Conservation (phyloP, 1,140 invertebrate genomes). For the Macrotrachela quadricornifera region DNA sequence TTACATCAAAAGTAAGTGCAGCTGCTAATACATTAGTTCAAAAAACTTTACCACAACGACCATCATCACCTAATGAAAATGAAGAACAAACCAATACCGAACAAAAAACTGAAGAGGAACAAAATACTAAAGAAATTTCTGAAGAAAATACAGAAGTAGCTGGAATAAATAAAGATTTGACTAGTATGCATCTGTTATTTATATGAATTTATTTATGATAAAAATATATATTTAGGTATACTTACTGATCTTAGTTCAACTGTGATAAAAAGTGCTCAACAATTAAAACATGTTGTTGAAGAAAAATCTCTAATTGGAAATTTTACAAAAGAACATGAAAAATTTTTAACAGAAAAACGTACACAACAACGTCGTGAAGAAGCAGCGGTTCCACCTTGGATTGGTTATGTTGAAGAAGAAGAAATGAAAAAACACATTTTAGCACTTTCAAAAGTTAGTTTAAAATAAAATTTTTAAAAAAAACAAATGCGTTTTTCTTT, state of each 20-base stretch:
- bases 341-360: slow-evolving; percentile 66
- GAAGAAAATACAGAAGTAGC: too few species aligned
- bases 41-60: too few species aligned
- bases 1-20: too few species aligned
- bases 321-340: slow-evolving; percentile 84
- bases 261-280: slow-evolving; percentile 46
- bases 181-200: too few species aligned
- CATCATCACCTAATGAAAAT: too few species aligned
- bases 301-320: slow-evolving; percentile 85
- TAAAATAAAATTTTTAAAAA: not conserved
- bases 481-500: not conserved
- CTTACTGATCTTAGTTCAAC: slow-evolving; percentile 10
- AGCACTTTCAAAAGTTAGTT: slow-evolving; percentile 55
- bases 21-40: too few species aligned
- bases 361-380: slow-evolving; percentile 42
- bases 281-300: slow-evolving; percentile 81
- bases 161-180: too few species aligned
- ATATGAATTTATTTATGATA: too few species aligned
- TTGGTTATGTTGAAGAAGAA: slow-evolving; percentile 63
- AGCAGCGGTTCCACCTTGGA: slow-evolving; percentile 67
- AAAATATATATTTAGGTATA: too few species aligned
- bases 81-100: too few species aligned
- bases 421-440: slow-evolving; percentile 77
- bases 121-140: too few species aligned
- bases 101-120: too few species aligned